Percentiles rank a stretch among this genome's conserved stretches.
phyloP scores from a whole-genome alignment of 2,797 vertebrate genomes.

The Carapus acus region DNA sequence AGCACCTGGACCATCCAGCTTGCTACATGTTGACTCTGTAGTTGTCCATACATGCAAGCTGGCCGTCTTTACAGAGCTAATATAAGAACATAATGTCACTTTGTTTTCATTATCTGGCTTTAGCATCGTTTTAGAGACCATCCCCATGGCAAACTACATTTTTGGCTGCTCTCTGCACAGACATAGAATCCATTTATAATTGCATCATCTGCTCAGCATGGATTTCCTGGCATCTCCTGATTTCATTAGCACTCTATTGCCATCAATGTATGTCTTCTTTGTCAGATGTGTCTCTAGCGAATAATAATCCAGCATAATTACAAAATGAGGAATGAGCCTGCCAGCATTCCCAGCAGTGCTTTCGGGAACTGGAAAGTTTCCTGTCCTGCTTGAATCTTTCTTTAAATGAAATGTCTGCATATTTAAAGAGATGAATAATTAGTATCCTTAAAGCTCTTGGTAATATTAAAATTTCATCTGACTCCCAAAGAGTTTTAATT shows the following conservation, averaged over 20 bases:
- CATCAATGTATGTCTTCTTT: conserved; percentile 56
- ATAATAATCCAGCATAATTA: conserved; percentile 70
- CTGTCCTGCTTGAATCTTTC: conserved; percentile 53
- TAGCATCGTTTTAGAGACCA: conserved; percentile 3
- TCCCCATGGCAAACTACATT: conserved; percentile 8
- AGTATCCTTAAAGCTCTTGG: conserved; percentile 42
- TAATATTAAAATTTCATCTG: conserved; percentile 53
- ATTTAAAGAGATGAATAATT: conserved; percentile 61
- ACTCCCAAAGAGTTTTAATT: conserved; percentile 50
- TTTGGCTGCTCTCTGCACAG: conserved; percentile 14
- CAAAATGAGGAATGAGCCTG: conserved; percentile 64
- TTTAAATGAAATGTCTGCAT: conserved; percentile 66
- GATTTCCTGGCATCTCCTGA: conserved; percentile 54
- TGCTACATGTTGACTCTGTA: conserved; percentile 25
- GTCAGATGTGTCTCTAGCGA: conserved; percentile 63
- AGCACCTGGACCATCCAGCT: conserved; percentile 48
- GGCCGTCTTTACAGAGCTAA: conserved; percentile 15
- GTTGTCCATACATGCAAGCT: conserved; percentile 9
- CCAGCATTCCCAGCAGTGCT: conserved; percentile 62
- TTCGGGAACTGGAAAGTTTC: conserved; percentile 56
- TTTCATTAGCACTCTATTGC: conserved; percentile 61
- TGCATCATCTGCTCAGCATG: conserved; percentile 38
- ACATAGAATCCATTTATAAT: conserved; percentile 32
- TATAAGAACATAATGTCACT: not conserved
- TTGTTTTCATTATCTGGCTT: conserved; percentile 7